Evolutionary conservation across 2,113 vertebrate genomes (phyloP), one percentile per base, ranked within the genome.

Genomic region (Nerophis ophidion): DNA sequence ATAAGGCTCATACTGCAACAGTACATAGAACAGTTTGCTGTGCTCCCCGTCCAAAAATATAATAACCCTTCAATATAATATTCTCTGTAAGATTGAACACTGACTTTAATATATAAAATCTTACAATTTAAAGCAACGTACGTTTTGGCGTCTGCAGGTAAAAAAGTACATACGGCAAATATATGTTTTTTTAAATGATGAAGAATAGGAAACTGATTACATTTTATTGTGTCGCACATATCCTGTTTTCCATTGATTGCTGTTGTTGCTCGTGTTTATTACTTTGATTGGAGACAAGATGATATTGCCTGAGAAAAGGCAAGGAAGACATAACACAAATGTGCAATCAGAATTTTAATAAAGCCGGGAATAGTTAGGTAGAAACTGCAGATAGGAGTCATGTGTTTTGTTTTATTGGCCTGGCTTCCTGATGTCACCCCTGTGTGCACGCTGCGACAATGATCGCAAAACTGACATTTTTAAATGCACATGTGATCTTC

Each of bases 361-460:
- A 62, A 52, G 45, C 10, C 47, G 14, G 38, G 36, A 42, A 40
- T 3, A 42, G 57, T 70, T 63, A 15, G 48, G 44, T 34, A 59
- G 46, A 40, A 72, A 61, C 51, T 56, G 61, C 17, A 64, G 35
- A 52, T 11, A 54, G 51, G 56, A 49, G 36, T 12, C 46, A 72
- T 78, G 71, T 76, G 40, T 79, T 42, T 57, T 33, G 10, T 63
- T 66, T 76, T 64, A 65, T 38, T 71, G 60, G 52, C 26, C 38
- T 48, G 15, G 34, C 40, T 60, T 59, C 55, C n/a, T 69, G 70
- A 71, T 68, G 69, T 81, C 65, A 73, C 38, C 58, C 63, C 48
- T 63, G 63, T 42, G 60, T 51, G 15, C 49, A 45, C 10, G 36
- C 11, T 19, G 36, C 40, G 16, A 10, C 12, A 19, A 42, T n/a